Percentiles rank a stretch among this genome's conserved stretches.
These are phyloP conservation scores for Neoitamus cyanurus DNA, from an alignment of 2,888 invertebrate species.

Conservation along the genomic window DNA sequence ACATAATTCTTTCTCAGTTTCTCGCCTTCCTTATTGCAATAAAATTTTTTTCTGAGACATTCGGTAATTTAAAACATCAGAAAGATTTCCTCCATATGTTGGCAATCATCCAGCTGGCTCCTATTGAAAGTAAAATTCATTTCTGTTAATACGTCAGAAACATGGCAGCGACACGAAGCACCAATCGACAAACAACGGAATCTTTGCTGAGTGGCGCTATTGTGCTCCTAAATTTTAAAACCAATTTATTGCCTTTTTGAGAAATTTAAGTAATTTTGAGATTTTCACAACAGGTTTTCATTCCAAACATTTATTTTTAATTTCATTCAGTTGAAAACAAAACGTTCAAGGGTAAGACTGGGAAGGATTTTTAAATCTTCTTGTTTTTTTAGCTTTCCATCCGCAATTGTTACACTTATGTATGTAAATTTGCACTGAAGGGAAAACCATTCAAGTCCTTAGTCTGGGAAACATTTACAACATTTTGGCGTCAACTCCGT, in stretches of 20 bases:
- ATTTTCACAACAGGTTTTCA: neutral
- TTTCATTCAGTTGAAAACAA: too few relatives aligned
- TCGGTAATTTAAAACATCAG: neutral
- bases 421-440: too few relatives aligned
- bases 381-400: too few relatives aligned
- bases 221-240: neutral
- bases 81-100: neutral
- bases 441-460: too few relatives aligned
- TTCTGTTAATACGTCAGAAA: neutral
- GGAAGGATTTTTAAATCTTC: too few relatives aligned
- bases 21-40: neutral
- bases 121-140: conserved; percentile 6
- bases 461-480: too few relatives aligned
- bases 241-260: neutral
- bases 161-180: neutral
- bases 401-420: too few relatives aligned
- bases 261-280: neutral
- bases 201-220: neutral
- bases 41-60: neutral
- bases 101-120: conserved; percentile 1
- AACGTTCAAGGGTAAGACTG: too few relatives aligned
- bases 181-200: neutral
- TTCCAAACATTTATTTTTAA: too few relatives aligned
- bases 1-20: neutral
- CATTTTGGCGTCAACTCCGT: too few relatives aligned